Evolutionary conservation across 2,888 invertebrate species (phyloP), one percentile per base, ranked within the genome.

Genomic region (Spilosoma lubricipeda): DNA sequence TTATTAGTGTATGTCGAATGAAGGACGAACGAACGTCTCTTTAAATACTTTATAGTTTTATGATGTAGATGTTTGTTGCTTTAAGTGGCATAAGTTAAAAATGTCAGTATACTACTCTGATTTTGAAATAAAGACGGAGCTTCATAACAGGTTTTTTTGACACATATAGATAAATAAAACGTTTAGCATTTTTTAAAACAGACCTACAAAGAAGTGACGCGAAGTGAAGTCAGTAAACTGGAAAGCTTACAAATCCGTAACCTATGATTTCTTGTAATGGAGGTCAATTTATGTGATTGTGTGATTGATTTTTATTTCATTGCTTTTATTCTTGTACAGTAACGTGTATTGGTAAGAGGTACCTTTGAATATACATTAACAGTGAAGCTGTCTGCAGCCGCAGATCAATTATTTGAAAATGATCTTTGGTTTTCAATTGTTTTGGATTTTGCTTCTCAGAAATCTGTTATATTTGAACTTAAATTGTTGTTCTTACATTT

Each of bases 1-100:
- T 71, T 74, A 71, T 63, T 66, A 70, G 36, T 48, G 63, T 36
- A 56, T 56, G 70, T 39, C 59, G 42, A 20, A n/a, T 59, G 27
- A 42, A 63, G 63, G 27, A 42, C 42, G 39, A 63, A 56, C 68
- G n/a, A 15, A 52, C 13, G 9, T 33, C n/a, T 56, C n/a, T 69
- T 69, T 56, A 69, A 33, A 63, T 63, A 63, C 63, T 63, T 27
- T 30, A 63, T 63, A 30, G 15, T 63, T 63, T 30, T 63, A 63
- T 63, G 63, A 63, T 63, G 30, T 63, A 30, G 18, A 15, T 7
- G 30, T 18, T 30, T 1, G 30, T 7, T 18, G 18, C 63, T 30
- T 63, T 63, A 30, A 18, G 30, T 63, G 63, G 11, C 18, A 63
- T 63, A 18, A 18, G 4, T 30, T 15, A 13, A 27, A 27, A 59